Conservation (phyloP, 2,888 invertebrate species). For the Drosophila limbata region DNA sequence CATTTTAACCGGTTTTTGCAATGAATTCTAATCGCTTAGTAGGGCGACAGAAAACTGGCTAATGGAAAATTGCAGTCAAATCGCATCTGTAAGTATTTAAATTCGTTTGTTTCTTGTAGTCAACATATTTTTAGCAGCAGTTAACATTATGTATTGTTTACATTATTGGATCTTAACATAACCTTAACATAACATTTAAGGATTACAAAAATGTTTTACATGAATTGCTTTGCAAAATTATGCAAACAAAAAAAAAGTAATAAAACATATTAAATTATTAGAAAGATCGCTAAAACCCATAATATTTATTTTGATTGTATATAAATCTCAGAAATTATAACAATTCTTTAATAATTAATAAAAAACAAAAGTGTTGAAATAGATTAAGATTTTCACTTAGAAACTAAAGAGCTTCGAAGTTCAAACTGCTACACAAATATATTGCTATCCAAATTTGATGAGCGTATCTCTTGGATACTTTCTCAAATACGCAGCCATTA, state of each 20-base stretch:
- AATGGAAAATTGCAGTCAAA: background rate
- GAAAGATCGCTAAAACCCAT: too few species aligned
- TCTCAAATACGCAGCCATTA: background rate
- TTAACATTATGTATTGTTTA: too few species aligned
- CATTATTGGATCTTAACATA: too few species aligned
- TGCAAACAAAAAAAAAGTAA: too few species aligned
- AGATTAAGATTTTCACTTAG: background rate
- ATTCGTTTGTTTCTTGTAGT: background rate
- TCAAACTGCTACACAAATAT: background rate
- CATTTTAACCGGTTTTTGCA: conserved; percentile 52
- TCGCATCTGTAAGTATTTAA: background rate
- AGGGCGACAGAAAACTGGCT: conserved; percentile 2
- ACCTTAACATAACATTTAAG: too few species aligned
- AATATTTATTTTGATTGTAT: too few species aligned
- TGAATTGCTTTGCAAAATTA: too few species aligned
- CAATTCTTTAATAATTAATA: too few species aligned
- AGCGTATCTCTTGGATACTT: background rate
- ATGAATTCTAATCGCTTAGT: conserved; percentile 16
- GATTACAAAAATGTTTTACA: too few species aligned
- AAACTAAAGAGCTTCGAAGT: background rate
- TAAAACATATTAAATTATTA: too few species aligned
- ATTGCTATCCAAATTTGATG: background rate
- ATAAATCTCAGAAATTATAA: too few species aligned
- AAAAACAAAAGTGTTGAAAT: background rate
- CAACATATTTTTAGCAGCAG: too few species aligned